phyloP scores from a whole-genome alignment of 2,888 invertebrate species.

The Xylocampa areola region DNA sequence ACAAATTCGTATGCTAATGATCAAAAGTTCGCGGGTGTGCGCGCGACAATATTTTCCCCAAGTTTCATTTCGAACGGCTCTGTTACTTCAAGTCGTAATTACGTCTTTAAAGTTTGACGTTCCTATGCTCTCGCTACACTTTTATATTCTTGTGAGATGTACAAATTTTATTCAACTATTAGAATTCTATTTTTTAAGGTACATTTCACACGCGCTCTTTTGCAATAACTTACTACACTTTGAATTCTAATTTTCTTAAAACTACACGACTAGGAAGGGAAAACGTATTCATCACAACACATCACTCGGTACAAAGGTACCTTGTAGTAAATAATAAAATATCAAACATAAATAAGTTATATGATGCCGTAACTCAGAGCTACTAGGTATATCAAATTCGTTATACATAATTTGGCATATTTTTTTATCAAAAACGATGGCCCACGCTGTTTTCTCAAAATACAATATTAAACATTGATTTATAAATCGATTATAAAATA shows the following conservation, averaged over 20 bases:
- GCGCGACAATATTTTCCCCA: conserved; percentile 55
- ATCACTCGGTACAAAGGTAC: conserved; percentile 41
- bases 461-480: conserved; percentile 66
- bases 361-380: conserved; percentile 64
- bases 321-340: conserved; percentile 41
- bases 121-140: conserved; percentile 40
- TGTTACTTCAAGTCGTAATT: conserved; percentile 61
- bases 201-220: conserved; percentile 75
- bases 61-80: conserved; percentile 51
- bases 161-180: conserved; percentile 50
- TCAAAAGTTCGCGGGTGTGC: conserved; percentile 55
- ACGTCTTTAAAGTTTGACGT: conserved; percentile 62
- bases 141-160: conserved; percentile 37
- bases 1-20: conserved; percentile 64
- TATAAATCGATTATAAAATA: conserved; percentile 74
- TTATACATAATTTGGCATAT: conserved; percentile 78
- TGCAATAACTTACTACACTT: conserved; percentile 61
- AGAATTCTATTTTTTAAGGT: conserved; percentile 69
- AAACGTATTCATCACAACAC: conserved; percentile 63
- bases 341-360: conserved; percentile 46
- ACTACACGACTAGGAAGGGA: conserved; percentile 55
- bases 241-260: conserved; percentile 64
- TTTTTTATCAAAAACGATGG: conserved; percentile 75
- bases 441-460: conserved; percentile 70
- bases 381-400: conserved; percentile 56